Evolutionary conservation across 2,888 invertebrate species (phyloP), one percentile per base, ranked within the genome.

Genomic region (Drosophila villosipedis): DNA sequence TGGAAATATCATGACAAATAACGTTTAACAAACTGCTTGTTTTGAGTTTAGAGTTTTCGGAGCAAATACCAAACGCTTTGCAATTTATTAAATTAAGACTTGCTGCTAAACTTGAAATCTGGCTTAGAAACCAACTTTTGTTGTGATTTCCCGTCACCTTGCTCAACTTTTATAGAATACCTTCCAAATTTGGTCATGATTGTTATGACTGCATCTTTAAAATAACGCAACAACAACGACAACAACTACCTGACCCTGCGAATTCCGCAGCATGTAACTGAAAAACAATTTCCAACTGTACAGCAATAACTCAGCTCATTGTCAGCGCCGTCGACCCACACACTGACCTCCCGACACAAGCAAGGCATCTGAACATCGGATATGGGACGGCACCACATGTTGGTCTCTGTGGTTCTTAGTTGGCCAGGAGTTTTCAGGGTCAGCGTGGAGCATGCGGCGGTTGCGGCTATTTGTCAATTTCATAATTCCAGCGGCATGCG

Each of bases 391-490:
- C 35, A 49, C 61, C 65, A 65, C 61, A 69, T 69, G 74, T 74
- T 71, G 63, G 67, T 67, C 54, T 41, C 41, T 73, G 67, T 74
- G 61, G 64, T 69, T 73, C 25, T 39, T 55, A 19, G 30, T 28
- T 16, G 60, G 53, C 43, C 62, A 78, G 80, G 71, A 61, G 81
- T 78, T 76, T 87, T 89, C 84, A 90, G 79, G 82, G 78, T 81
- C 81, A 81, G 64, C 73, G 52, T 31, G 0, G 9, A 9, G 31
- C 31, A 81, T 62, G 72, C 83, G 74, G 83, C 70, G 78, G 83
- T 75, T 83, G 78, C 63, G 70, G 87, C 86, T 86, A 92, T 92
- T 92, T 92, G 92, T 91, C 91, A 86, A 86, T 91, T 91, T 87
- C 88, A 90, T 89, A 92, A 90, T 85, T 87, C 79, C 73, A 82